These are phyloP conservation scores for Hypsopygia costalis DNA, from an alignment of 2,888 invertebrate genomes.

Conservation along the genomic window DNA sequence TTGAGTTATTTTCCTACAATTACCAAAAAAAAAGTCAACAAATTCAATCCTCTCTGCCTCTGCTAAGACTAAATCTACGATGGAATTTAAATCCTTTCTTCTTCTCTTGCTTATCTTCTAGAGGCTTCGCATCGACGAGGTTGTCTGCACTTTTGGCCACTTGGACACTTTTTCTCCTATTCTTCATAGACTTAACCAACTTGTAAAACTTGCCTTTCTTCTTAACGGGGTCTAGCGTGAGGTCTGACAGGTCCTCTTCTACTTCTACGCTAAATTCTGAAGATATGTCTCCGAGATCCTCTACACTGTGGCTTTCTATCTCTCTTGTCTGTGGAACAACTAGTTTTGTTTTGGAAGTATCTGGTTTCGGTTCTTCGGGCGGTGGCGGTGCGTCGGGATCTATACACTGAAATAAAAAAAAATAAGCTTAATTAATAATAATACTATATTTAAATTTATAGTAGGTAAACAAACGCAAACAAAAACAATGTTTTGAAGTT, in stretches of 20 bases:
- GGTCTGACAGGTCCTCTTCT: constrained; percentile 56
- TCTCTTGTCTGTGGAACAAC: constrained; percentile 53
- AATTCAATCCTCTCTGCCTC: constrained; percentile 63
- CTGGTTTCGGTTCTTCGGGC: constrained; percentile 54
- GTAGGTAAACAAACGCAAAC: too few relatives aligned
- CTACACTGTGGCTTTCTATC: constrained; percentile 63
- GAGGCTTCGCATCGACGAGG: constrained; percentile 48
- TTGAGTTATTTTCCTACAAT: too few relatives aligned
- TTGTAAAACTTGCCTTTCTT: constrained; percentile 71
- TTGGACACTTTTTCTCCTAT: constrained; percentile 71
- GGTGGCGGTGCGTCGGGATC: constrained; percentile 65
- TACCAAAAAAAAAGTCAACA: too few relatives aligned
- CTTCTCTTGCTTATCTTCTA: constrained; percentile 59
- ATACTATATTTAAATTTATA: too few relatives aligned
- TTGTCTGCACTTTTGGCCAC: constrained; percentile 72
- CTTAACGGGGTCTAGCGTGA: constrained; percentile 51
- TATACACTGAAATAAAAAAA: constrained; percentile 50
- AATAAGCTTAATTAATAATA: too few relatives aligned
- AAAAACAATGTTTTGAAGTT: too few relatives aligned
- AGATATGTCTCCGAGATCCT: constrained; percentile 72
- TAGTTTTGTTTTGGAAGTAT: constrained; percentile 51
- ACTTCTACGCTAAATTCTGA: constrained; percentile 75
- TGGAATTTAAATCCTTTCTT: constrained; percentile 71
- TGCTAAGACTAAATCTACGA: constrained; percentile 66
- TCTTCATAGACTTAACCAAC: constrained; percentile 72